phyloP scores from a whole-genome alignment of 2,797 vertebrate species.

The Amazonetta brasiliensis region DNA sequence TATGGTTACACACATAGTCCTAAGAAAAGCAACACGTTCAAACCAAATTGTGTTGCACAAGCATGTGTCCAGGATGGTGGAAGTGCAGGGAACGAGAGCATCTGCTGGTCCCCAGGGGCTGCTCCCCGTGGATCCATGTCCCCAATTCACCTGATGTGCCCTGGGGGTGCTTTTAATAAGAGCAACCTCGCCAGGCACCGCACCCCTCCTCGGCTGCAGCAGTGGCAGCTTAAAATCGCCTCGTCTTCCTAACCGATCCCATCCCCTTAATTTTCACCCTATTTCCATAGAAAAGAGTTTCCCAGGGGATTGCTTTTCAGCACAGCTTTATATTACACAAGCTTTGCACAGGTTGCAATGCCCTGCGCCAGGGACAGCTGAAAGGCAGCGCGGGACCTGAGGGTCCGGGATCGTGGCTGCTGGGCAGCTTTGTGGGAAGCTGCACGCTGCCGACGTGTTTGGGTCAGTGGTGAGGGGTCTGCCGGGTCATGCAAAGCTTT shows the following conservation, averaged over 20 bases:
- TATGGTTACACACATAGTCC: neutral
- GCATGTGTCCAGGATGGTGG: neutral
- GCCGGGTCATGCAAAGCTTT: neutral
- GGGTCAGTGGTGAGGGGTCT: neutral
- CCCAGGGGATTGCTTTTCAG: neutral
- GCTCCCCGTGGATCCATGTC: neutral
- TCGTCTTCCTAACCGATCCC: neutral
- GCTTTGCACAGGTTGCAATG: neutral
- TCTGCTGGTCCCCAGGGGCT: neutral
- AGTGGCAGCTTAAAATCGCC: neutral
- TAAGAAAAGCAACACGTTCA: neutral
- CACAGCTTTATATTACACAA: neutral
- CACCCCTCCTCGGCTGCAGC: neutral
- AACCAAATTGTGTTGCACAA: neutral
- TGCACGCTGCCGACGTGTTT: neutral
- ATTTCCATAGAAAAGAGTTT: neutral
- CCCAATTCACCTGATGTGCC: neutral
- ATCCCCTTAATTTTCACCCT: neutral
- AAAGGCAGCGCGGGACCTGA: fast-evolving
- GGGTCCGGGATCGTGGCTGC: neutral
- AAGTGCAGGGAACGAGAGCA: neutral
- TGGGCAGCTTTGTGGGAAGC: neutral
- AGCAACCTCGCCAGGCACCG: neutral
- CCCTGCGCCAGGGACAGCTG: fast-evolving
- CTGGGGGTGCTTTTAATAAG: neutral